Percentiles rank a stretch among this genome's conserved stretches.
Conservation (phyloP, 2,797 vertebrate species). For the Bufotes viridis region DNA sequence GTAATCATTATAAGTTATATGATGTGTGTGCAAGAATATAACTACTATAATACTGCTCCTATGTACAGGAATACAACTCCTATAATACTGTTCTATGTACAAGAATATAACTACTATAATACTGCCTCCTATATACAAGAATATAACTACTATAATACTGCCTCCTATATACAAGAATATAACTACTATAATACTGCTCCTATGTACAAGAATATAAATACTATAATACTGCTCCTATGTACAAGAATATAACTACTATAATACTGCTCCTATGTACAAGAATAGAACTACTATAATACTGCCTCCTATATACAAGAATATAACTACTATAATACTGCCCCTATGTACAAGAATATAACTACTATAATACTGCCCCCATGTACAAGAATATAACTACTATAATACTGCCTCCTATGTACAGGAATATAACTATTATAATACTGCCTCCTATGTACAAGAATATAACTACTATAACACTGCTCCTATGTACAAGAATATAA, state of each 20-base stretch:
- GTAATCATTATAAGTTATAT: background rate
- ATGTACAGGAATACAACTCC: background rate
- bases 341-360: too few species aligned
- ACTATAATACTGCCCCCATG: too few species aligned
- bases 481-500: too few species aligned
- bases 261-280: background rate
- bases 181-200: background rate
- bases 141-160: conserved; percentile 13
- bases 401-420: background rate
- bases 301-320: background rate
- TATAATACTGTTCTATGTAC: background rate
- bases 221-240: background rate
- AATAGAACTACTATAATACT: conserved; percentile 2
- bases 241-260: conserved; percentile 10
- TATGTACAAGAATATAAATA: conserved; percentile 1
- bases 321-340: conserved; percentile 2
- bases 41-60: background rate
- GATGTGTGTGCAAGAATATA: background rate
- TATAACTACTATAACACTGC: background rate
- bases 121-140: background rate
- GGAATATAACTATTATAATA: too few species aligned
- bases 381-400: background rate
- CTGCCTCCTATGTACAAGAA: background rate
- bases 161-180: background rate
- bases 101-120: conserved; percentile 5